A percentile compares a stretch with the other conserved stretches of the same genome.
Evolutionary conservation across 2,888 invertebrate species (phyloP).

Genomic region (Standfussiana lucernea): DNA sequence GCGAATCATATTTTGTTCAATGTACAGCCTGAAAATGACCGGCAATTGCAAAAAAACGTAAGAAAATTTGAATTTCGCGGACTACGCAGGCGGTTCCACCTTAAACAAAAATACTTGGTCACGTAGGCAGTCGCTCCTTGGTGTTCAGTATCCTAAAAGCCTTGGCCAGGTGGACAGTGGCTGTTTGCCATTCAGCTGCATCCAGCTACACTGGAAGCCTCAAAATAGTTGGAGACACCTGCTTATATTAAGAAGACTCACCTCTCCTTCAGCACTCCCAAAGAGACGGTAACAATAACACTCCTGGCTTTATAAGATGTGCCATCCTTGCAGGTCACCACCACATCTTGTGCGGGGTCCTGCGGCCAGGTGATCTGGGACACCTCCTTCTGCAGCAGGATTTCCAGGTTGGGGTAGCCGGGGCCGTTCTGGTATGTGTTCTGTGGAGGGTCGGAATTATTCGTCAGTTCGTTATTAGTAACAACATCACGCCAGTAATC

Average conservation of each 20-base stretch:
- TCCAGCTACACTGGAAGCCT: background rate
- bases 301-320: constrained; percentile 90
- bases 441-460: constrained; percentile 59
- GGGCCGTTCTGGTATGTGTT: constrained; percentile 82
- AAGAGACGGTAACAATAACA: constrained; percentile 92
- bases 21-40: too few relatives aligned
- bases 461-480: background rate
- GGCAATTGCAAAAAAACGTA: too few relatives aligned
- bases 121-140: too few relatives aligned
- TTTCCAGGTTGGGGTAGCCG: constrained; percentile 76
- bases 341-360: constrained; percentile 72
- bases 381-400: constrained; percentile 80
- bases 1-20: too few relatives aligned
- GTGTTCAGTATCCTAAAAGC: too few relatives aligned
- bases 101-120: too few relatives aligned
- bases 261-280: constrained; percentile 93
- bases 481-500: too few relatives aligned
- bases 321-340: constrained; percentile 89
- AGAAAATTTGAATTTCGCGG: too few relatives aligned
- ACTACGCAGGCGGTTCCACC: too few relatives aligned
- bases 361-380: constrained; percentile 76
- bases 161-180: background rate
- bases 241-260: constrained; percentile 50
- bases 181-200: background rate
- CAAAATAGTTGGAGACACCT: too few relatives aligned